phyloP scores from a whole-genome alignment of 2,113 vertebrate genomes.

The Strigops habroptila region DNA sequence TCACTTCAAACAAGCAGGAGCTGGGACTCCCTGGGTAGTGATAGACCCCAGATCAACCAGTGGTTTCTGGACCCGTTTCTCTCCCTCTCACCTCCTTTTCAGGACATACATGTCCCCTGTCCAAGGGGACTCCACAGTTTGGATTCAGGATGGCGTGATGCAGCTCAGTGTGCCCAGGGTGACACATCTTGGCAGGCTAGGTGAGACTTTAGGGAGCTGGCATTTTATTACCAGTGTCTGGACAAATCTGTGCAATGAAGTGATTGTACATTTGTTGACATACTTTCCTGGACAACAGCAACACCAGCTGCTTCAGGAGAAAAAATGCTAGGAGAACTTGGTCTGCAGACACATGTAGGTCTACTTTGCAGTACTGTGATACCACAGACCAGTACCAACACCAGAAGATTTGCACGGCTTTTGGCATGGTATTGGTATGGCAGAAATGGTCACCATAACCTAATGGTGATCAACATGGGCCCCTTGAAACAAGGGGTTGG shows the following conservation, averaged over 20 bases:
- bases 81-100: neutral
- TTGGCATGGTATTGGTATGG: neutral
- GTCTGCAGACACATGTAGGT: neutral
- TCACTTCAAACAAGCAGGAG: neutral
- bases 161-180: neutral
- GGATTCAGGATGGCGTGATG: neutral
- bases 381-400: too few species aligned
- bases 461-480: neutral
- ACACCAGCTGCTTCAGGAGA: neutral
- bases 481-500: neutral
- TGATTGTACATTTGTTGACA: neutral
- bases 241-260: neutral
- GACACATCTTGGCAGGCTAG: neutral
- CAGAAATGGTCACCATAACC: neutral
- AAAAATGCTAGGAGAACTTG: neutral
- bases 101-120: fast-evolving
- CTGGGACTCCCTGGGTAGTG: neutral
- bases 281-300: neutral
- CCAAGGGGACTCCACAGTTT: neutral
- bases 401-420: neutral
- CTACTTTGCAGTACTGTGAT: neutral
- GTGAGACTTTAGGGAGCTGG: neutral
- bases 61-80: neutral
- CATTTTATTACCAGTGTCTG: neutral
- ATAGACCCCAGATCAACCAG: neutral